Conservation (phyloP, 2,113 vertebrate species). For the Cervus canadensis region DNA sequence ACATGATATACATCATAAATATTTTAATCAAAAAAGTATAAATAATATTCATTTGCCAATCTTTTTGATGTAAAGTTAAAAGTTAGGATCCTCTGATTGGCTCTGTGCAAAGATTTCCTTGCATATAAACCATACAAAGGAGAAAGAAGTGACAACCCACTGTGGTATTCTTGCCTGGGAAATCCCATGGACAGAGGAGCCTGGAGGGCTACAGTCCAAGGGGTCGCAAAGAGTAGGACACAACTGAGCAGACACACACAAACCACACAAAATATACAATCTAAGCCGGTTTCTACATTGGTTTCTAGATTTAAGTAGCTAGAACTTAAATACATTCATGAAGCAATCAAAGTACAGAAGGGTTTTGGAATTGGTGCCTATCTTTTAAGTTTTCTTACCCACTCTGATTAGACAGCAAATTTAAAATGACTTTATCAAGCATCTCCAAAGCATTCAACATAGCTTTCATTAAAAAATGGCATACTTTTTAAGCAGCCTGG, state of each 20-base stretch:
- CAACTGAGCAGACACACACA: background rate
- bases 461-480: background rate
- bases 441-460: background rate
- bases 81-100: background rate
- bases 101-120: background rate
- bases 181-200: background rate
- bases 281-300: background rate
- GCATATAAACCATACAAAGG: background rate
- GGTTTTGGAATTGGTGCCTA: background rate
- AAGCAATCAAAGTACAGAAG: background rate
- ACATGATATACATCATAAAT: background rate
- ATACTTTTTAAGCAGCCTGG: background rate
- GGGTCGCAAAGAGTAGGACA: background rate
- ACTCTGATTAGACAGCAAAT: background rate
- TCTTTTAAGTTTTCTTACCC: background rate
- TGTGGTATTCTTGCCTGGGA: background rate
- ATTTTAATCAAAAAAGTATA: background rate
- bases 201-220: background rate
- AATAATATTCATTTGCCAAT: background rate
- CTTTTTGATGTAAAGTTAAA: background rate
- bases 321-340: background rate
- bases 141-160: background rate
- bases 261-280: background rate
- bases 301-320: background rate
- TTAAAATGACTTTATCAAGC: background rate